Conservation (phyloP, 35 echinoderm and acorn worm genomes). For the Holothuria glaberrima region DNA sequence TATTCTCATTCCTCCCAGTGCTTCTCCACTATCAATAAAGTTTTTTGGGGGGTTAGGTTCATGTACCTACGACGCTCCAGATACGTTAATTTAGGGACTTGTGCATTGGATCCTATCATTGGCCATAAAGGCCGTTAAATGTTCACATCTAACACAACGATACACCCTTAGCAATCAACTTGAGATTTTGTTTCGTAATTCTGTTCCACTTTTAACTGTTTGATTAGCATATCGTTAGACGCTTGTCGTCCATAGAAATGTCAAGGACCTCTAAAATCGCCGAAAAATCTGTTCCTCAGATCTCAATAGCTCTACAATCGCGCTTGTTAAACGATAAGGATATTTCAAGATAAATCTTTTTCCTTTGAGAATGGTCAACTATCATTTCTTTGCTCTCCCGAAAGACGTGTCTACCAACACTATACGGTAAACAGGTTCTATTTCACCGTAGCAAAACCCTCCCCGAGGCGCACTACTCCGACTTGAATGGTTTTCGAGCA, state of each 20-base stretch:
- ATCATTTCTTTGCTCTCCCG: slow-evolving; percentile 31
- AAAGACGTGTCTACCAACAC: slow-evolving; percentile 16
- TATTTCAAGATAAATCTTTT: slow-evolving; percentile 40
- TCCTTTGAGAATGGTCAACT: slow-evolving; percentile 51
- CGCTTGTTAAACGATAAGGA: slow-evolving; percentile 38
- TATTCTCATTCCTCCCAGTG: too few species aligned
- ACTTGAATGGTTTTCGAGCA: slow-evolving; percentile 42
- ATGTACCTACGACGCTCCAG: too few species aligned
- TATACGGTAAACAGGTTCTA: slow-evolving; percentile 51
- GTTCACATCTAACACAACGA: too few species aligned
- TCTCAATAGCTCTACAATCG: slow-evolving; percentile 25
- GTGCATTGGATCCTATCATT: too few species aligned
- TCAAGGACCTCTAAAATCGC: slow-evolving; percentile 52
- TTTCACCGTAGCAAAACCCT: slow-evolving; percentile 52
- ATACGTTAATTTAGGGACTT: too few species aligned
- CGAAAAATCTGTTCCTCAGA: slow-evolving; percentile 36
- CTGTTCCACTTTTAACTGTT: slow-evolving; percentile 21
- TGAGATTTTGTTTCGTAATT: not conserved
- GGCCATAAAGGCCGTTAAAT: too few species aligned
- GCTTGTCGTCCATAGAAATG: slow-evolving; percentile 22
- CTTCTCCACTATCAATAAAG: too few species aligned
- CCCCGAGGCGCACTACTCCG: slow-evolving; percentile 21
- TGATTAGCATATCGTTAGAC: slow-evolving; percentile 32
- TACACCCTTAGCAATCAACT: too few species aligned
- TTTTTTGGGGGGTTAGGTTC: too few species aligned